Conservation (phyloP, 2,888 invertebrate genomes). For the Acleris cristana region DNA sequence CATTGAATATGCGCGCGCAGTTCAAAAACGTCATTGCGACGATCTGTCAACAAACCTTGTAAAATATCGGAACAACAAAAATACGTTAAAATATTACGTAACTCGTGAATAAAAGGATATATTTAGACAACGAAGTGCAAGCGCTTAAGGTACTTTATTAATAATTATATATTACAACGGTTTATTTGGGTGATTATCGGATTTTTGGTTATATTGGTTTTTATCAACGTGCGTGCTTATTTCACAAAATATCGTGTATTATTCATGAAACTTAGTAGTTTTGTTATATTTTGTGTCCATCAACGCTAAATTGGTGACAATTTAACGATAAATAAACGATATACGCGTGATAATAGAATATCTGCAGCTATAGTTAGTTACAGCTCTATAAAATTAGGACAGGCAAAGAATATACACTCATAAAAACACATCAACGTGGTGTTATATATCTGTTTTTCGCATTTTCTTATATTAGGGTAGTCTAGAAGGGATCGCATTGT, state of each 20-base stretch:
- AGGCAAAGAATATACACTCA: too few species aligned
- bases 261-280: background rate
- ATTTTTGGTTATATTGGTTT: slow-evolving; percentile 8
- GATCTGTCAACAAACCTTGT: slow-evolving; percentile 29
- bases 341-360: too few species aligned
- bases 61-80: slow-evolving; percentile 14
- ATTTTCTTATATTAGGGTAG: too few species aligned
- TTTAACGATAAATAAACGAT: too few species aligned
- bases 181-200: background rate
- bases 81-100: slow-evolving; percentile 30
- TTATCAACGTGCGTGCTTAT: background rate
- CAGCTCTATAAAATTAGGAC: too few species aligned
- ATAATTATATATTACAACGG: background rate
- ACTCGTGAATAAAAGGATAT: slow-evolving; percentile 1
- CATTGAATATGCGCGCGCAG: slow-evolving; percentile 33
- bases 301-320: too few species aligned
- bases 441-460: too few species aligned
- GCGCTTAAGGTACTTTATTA: background rate
- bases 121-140: background rate
- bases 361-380: too few species aligned
- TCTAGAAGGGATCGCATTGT: too few species aligned
- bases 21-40: slow-evolving; percentile 34
- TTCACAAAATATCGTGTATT: background rate
- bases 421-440: too few species aligned
- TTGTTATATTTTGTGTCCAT: background rate